These are phyloP conservation scores for Spilogale gracilis DNA, from an alignment of 2,113 vertebrate genomes.

Conservation along the genomic window DNA sequence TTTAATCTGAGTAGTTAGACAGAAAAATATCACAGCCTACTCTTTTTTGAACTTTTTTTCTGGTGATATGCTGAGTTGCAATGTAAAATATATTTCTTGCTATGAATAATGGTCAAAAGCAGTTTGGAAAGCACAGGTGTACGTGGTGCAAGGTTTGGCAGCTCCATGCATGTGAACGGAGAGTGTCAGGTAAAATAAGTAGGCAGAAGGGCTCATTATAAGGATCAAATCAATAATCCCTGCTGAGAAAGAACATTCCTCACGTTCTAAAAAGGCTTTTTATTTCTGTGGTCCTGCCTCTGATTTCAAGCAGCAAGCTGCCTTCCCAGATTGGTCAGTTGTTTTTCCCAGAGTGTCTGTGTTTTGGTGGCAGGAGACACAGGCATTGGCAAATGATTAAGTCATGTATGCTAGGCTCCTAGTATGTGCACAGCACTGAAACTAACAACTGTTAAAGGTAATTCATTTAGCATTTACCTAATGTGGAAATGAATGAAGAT, in stretches of 20 bases:
- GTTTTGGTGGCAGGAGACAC: neutral
- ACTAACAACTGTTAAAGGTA: neutral
- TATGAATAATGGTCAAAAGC: constrained; percentile 2
- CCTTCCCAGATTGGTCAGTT: neutral
- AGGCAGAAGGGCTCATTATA: neutral
- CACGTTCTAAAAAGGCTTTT: neutral
- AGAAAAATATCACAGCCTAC: constrained; percentile 9
- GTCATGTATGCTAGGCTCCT: neutral
- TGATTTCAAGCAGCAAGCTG: neutral
- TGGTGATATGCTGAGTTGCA: neutral
- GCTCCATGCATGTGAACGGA: neutral
- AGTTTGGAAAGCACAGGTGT: neutral
- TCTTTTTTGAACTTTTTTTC: neutral
- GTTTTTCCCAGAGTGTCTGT: neutral
- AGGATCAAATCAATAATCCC: neutral
- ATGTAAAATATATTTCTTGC: neutral
- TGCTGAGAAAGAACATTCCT: neutral
- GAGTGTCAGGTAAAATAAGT: neutral
- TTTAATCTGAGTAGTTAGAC: neutral
- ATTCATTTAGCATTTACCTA: constrained; percentile 8
- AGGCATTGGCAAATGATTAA: neutral
- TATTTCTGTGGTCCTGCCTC: neutral
- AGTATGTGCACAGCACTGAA: neutral
- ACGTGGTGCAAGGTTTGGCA: neutral
- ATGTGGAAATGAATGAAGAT: neutral